A percentile compares a stretch with the other conserved stretches of the same genome.
These are phyloP conservation scores for Monodelphis domestica DNA, from an alignment of 2,797 vertebrate species.

Conservation along the genomic window DNA sequence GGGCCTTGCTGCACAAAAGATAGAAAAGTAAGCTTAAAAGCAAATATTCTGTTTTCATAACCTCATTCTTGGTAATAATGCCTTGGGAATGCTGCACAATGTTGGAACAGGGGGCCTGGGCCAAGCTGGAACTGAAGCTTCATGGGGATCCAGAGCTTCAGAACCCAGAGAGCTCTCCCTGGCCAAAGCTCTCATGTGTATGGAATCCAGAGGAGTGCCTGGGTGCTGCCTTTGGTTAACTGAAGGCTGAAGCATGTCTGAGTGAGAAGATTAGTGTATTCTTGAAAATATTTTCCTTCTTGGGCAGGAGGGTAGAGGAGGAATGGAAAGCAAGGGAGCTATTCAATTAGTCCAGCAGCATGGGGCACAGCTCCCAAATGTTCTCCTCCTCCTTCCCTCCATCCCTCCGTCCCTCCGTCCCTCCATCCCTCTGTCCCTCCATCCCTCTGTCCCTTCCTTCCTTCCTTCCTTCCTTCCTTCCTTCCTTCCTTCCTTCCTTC, in stretches of 20 bases:
- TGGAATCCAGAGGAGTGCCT: slow-evolving; percentile 2
- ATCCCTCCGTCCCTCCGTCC: no score
- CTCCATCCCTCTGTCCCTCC: no score
- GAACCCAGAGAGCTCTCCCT: not conserved
- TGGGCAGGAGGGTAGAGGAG: slow-evolving; percentile 13
- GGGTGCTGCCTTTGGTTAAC: slow-evolving; percentile 46
- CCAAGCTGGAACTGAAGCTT: not conserved
- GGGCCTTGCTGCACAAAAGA: not conserved
- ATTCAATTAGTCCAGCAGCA: not conserved
- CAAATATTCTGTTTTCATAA: slow-evolving; percentile 46
- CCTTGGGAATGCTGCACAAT: not conserved
- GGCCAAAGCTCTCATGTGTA: not conserved
- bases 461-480: no score
- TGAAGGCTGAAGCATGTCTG: slow-evolving; percentile 44
- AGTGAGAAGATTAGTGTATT: not conserved
- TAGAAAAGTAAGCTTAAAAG: slow-evolving; percentile 32
- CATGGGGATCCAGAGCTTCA: not conserved
- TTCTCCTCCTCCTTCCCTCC: not conserved
- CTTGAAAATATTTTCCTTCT: slow-evolving; percentile 47
- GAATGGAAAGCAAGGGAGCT: slow-evolving; percentile 8
- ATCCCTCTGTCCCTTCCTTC: no score
- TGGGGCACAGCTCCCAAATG: not conserved
- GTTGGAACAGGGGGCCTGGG: not conserved
- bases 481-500: not conserved
- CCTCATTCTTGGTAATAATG: slow-evolving; percentile 28